Evolutionary conservation across 2,888 invertebrate genomes (phyloP), one percentile per base, ranked within the genome.

Genomic region (Saturnia japonica): DNA sequence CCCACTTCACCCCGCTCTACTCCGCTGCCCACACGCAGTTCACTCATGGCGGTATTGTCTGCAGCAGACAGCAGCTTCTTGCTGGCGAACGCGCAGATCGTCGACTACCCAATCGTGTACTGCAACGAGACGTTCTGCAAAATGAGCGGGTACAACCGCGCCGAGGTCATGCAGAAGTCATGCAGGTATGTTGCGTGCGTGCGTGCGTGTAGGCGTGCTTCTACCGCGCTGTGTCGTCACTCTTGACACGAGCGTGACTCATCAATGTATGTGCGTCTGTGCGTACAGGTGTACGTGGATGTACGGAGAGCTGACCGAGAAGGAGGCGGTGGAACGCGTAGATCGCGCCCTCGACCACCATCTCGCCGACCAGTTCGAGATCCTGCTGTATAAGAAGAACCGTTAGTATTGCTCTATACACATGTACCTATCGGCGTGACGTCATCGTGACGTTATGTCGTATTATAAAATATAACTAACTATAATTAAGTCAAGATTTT

Each of bases 91-190:
- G 99, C 99, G 91, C 99, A 99, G 96, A 99, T 99, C 91, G 98
- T 99, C 88, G 99, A 99, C 95, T 99, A 99, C 94, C 99, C 99
- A 78, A 99, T 99, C 94, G 99, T 99, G 85, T 99, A 99, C 95
- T 99, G 99, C 96, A 99, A 99, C 96, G 99, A 99, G 94, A 98
- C 99, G 80, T 99, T 99, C 96, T 99, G 99, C 95, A 99, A 99
- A 95, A 98, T 99, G 95, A 98, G 99, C 87, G 99, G 99, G 90
- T 99, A 98, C 95, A 98, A 98, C 94, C 96, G 99, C 83, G 99
- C 99, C 80, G 99, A 99, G 96, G 96, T 96, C 85, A 96, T 96
- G 96, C 96, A 96, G 94, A 96, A 96, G 91, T 96, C 96, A 72
- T 96, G 96, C 95, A 95, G 95, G 89, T 98, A 98, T 94, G 34